These are phyloP conservation scores for Lysandra coridon DNA, from an alignment of 2,888 invertebrate species.

Conservation along the genomic window DNA sequence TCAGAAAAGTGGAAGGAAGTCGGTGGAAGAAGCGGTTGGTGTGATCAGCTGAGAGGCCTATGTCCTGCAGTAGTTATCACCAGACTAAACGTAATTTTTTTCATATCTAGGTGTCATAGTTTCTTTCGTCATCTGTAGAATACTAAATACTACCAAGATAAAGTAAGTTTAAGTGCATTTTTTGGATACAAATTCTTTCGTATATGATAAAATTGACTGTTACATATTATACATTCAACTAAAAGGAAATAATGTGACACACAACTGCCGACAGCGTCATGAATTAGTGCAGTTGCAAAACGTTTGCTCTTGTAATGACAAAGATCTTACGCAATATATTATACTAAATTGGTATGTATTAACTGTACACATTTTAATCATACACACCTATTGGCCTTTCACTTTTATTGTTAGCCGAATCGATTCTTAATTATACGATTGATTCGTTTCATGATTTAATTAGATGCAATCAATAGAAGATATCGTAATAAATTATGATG, in stretches of 20 bases:
- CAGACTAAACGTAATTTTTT: no score
- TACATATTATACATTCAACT: no score
- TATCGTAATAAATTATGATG: constrained; percentile 7
- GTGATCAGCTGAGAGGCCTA: no score
- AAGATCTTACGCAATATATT: constrained; percentile 67
- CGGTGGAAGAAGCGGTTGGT: no score
- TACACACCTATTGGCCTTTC: constrained; percentile 63
- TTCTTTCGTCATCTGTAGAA: no score
- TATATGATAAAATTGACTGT: no score
- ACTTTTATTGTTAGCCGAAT: constrained; percentile 61
- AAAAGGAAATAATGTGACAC: not conserved
- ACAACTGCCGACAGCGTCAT: constrained; percentile 31
- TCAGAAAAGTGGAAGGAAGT: no score
- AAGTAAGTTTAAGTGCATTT: no score
- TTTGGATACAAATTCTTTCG: no score
- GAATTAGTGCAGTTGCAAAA: constrained; percentile 60
- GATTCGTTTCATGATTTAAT: constrained; percentile 34
- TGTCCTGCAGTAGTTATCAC: no score
- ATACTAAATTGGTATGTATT: constrained; percentile 70
- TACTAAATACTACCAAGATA: no score
- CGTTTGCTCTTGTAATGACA: constrained; percentile 58
- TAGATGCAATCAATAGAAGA: constrained; percentile 36
- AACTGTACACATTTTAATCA: constrained; percentile 70
- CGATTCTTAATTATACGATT: constrained; percentile 45
- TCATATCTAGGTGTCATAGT: no score